Evolutionary conservation across 2,797 vertebrate species (phyloP).

Genomic region (Morus bassanus): DNA sequence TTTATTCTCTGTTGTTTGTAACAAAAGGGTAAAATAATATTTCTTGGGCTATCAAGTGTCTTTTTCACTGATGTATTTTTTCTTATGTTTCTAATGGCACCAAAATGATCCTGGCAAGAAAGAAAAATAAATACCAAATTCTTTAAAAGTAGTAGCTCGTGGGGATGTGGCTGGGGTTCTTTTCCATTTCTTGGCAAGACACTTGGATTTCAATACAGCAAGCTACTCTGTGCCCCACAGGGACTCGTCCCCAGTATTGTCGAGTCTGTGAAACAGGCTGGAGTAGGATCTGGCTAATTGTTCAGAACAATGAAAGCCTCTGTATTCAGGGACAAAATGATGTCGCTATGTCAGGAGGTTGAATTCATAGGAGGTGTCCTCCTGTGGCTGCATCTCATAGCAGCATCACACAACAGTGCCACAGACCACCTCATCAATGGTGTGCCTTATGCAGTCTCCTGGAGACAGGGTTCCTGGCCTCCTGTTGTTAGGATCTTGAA

Average conservation of each 20-base stretch:
- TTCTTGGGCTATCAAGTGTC: not conserved
- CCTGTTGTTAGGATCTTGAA: not conserved
- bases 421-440: not conserved
- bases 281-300: not conserved
- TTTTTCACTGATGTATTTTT: not conserved
- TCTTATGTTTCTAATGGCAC: slow-evolving; percentile 4
- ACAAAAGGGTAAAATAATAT: not conserved
- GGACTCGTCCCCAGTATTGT: not conserved
- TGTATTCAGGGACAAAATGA: not conserved
- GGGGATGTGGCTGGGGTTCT: not conserved
- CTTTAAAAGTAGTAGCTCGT: not conserved
- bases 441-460: not conserved
- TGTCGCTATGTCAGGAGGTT: not conserved
- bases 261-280: not conserved
- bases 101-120: not conserved
- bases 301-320: not conserved
- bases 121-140: not conserved
- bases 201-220: not conserved
- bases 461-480: not conserved
- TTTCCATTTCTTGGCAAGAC: not conserved
- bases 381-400: not conserved
- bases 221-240: not conserved
- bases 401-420: not conserved
- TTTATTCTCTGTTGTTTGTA: not conserved
- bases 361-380: not conserved